These are phyloP conservation scores for Alosa alosa DNA, from an alignment of 2,113 vertebrate species.

Conservation along the genomic window DNA sequence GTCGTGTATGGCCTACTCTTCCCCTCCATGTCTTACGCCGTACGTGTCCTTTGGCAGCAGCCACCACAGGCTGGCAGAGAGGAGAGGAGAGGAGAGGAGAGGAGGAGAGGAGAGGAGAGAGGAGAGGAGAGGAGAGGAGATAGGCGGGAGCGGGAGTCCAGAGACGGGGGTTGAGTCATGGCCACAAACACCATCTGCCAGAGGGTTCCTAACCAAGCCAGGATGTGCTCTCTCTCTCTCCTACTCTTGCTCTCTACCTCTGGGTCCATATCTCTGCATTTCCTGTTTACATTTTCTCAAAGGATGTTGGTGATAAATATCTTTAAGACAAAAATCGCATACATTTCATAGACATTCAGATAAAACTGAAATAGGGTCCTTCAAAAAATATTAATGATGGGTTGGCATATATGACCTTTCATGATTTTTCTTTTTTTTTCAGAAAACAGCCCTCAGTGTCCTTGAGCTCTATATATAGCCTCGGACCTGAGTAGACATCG, in stretches of 20 bases:
- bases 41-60: conserved; percentile 84
- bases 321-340: background rate
- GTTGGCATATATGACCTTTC: conserved; percentile 41
- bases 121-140: conserved; percentile 73
- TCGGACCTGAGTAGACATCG: conserved; percentile 55
- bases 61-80: conserved; percentile 85
- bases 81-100: conserved; percentile 73
- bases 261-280: background rate
- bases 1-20: conserved; percentile 12
- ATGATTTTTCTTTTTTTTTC: conserved; percentile 13
- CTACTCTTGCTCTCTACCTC: background rate
- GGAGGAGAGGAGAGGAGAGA: conserved; percentile 71
- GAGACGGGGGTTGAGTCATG: conserved; percentile 61
- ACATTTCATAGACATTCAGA: conserved; percentile 33
- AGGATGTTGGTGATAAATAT: background rate
- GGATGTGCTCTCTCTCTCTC: conserved; percentile 76
- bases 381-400: conserved; percentile 43
- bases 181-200: conserved; percentile 94
- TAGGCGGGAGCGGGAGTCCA: conserved; percentile 42
- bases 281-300: background rate
- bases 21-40: conserved; percentile 82
- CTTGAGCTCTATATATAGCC: conserved; percentile 68
- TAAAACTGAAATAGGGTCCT: conserved; percentile 36
- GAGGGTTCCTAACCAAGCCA: conserved; percentile 83
- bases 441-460: conserved; percentile 44